These are phyloP conservation scores for Melieria crassipennis DNA, from an alignment of 2,888 invertebrate genomes.

Conservation along the genomic window DNA sequence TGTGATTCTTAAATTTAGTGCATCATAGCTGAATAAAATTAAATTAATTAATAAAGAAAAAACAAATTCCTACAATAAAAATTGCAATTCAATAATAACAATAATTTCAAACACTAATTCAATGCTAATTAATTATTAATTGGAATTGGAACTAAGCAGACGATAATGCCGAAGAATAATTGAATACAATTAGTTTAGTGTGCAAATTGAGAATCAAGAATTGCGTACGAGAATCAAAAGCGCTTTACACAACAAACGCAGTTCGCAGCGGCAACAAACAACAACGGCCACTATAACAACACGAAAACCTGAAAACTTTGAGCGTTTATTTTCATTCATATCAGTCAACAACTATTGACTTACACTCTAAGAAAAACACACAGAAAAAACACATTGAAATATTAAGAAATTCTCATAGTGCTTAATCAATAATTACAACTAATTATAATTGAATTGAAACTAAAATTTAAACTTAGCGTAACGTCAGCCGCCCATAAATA, in stretches of 20 bases:
- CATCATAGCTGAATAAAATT: constrained; percentile 39
- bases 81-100: constrained; percentile 36
- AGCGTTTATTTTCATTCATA: too few relatives aligned
- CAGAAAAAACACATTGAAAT: neutral
- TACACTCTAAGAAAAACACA: neutral
- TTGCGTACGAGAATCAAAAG: too few relatives aligned
- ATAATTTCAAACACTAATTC: constrained; percentile 34
- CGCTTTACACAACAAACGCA: too few relatives aligned
- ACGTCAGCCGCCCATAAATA: constrained; percentile 61
- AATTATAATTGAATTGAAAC: constrained; percentile 20
- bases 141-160: too few relatives aligned
- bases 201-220: too few relatives aligned
- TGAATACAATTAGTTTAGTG: too few relatives aligned
- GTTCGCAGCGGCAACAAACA: too few relatives aligned
- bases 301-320: too few relatives aligned
- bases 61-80: constrained; percentile 21
- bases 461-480: constrained; percentile 44
- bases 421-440: neutral
- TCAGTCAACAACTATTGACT: neutral
- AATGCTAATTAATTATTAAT: too few relatives aligned
- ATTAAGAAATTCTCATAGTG: neutral
- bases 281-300: too few relatives aligned
- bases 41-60: constrained; percentile 33
- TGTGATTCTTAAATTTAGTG: constrained; percentile 65
- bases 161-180: too few relatives aligned